Conservation (phyloP, 2,888 invertebrate genomes). For the Agonopterix arenella region DNA sequence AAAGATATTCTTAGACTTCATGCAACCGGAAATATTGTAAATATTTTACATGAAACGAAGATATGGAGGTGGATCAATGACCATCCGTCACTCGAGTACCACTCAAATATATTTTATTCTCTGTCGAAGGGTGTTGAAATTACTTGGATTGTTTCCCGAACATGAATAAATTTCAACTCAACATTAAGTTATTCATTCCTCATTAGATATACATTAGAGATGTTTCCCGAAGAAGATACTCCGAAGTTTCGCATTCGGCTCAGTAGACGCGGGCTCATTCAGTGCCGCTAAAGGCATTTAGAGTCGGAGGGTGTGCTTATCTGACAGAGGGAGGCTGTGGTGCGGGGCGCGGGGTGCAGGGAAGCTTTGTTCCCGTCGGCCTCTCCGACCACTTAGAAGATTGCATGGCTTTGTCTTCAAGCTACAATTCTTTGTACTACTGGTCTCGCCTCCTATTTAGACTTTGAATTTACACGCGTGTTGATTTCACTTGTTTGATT, state of each 20-base stretch:
- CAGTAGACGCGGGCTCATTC: slow-evolving; percentile 40
- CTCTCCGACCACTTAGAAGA: slow-evolving; percentile 69
- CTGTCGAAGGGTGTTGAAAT: slow-evolving; percentile 20
- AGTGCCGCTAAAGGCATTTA: slow-evolving; percentile 51
- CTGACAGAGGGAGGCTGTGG: slow-evolving; percentile 19
- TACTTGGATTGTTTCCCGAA: slow-evolving; percentile 22
- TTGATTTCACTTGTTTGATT: slow-evolving; percentile 6
- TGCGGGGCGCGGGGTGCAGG: slow-evolving; percentile 20
- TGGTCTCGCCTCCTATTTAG: slow-evolving; percentile 46
- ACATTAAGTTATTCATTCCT: slow-evolving; percentile 35
- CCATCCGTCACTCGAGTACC: slow-evolving; percentile 12
- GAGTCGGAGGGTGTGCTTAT: slow-evolving; percentile 55
- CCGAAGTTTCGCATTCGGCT: slow-evolving; percentile 40
- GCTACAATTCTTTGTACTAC: slow-evolving; percentile 52
- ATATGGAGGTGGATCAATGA: slow-evolving; percentile 18
- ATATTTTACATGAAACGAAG: slow-evolving; percentile 14
- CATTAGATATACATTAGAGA: slow-evolving; percentile 42
- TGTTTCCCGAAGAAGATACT: slow-evolving; percentile 39
- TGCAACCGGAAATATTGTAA: slow-evolving; percentile 13
- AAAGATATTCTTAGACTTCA: neutral
- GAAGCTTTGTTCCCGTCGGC: slow-evolving; percentile 50
- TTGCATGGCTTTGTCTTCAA: slow-evolving; percentile 64
- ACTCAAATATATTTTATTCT: slow-evolving; percentile 19
- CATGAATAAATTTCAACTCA: slow-evolving; percentile 24
- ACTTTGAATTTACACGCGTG: slow-evolving; percentile 26